These are phyloP conservation scores for Quadroppia sp. DNA, from an alignment of 2,888 invertebrate species.

Conservation along the genomic window DNA sequence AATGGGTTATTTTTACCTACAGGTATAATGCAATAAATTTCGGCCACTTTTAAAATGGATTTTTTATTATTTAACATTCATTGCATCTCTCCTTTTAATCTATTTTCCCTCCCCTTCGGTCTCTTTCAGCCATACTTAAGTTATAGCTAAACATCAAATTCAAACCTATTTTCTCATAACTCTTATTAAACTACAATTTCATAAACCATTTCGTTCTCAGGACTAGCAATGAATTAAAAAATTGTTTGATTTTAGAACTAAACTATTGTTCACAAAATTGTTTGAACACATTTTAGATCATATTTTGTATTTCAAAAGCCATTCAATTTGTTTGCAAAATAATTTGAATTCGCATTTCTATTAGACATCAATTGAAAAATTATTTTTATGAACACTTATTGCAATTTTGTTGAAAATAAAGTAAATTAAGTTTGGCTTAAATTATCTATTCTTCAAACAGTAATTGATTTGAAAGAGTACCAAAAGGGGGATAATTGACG, in stretches of 20 bases:
- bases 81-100: background rate
- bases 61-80: background rate
- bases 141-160: background rate
- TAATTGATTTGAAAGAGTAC: no score
- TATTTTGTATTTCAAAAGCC: background rate
- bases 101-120: background rate
- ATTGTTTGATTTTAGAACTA: background rate
- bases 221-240: background rate
- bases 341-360: background rate
- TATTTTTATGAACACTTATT: no score
- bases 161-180: constrained; percentile 2
- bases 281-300: background rate
- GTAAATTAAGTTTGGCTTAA: no score
- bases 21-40: background rate
- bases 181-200: background rate
- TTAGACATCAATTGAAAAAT: no score
- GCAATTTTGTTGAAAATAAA: no score
- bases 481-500: no score
- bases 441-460: no score
- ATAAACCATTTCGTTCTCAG: background rate
- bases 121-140: background rate
- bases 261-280: background rate
- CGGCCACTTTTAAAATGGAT: background rate
- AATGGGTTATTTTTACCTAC: background rate
- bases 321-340: background rate